Percentiles rank a stretch among this genome's conserved stretches.
phyloP scores from a whole-genome alignment of 2,113 vertebrate species.

The Neodontobutis hainanensis region DNA sequence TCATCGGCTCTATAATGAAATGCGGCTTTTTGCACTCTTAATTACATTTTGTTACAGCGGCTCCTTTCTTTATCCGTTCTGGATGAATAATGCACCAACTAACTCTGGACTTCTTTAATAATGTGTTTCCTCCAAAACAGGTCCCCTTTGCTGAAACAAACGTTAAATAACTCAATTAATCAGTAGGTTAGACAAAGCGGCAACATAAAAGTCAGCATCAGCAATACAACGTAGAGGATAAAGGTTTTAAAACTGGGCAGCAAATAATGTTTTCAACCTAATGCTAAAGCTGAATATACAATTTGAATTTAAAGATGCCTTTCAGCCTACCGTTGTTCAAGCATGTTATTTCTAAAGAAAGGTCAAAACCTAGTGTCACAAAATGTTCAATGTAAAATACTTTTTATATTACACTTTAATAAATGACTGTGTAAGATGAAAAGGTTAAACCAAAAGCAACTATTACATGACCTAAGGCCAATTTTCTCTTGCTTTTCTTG shows the following conservation, averaged over 20 bases:
- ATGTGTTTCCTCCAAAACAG: constrained; percentile 11
- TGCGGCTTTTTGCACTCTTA: constrained; percentile 51
- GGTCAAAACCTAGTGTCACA: background rate
- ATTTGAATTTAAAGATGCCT: background rate
- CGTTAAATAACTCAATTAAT: constrained; percentile 23
- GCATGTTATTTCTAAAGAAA: background rate
- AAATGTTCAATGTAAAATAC: background rate
- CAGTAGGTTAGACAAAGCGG: constrained; percentile 1
- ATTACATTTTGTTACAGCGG: constrained; percentile 56
- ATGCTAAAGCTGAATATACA: background rate
- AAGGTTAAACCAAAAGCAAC: background rate
- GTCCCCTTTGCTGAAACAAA: background rate
- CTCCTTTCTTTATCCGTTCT: constrained; percentile 13
- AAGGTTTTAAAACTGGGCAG: background rate
- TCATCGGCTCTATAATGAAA: constrained; percentile 45
- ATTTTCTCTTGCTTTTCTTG: background rate
- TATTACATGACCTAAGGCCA: background rate
- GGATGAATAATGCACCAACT: constrained; percentile 20
- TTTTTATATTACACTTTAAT: background rate
- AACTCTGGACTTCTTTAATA: constrained; percentile 12
- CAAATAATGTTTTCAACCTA: too few species aligned
- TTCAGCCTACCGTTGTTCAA: background rate
- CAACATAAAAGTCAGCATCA: constrained; percentile 4
- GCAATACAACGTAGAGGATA: background rate
- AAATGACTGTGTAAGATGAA: background rate